Conservation (phyloP, 2,797 vertebrate species). For the Sternotherus odoratus region DNA sequence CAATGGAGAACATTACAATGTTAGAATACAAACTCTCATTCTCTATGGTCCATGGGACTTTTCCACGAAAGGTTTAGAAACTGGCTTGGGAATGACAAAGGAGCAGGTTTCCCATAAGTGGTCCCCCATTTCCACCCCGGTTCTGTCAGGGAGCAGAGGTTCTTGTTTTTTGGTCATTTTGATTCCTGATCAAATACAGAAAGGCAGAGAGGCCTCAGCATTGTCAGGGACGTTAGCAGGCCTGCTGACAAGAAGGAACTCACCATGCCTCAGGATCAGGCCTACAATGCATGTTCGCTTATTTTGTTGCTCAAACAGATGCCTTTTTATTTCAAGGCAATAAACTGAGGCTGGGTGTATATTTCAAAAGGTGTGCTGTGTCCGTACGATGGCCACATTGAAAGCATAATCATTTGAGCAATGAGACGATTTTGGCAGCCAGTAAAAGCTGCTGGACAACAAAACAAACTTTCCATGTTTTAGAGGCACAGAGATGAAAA, state of each 20-base stretch:
- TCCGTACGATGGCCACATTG: not conserved
- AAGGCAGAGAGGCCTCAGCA: not conserved
- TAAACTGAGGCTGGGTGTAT: rapidly evolving
- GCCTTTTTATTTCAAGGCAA: not conserved
- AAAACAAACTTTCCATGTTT: not conserved
- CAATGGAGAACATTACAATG: not conserved
- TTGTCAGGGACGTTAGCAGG: not conserved
- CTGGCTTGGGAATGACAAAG: not conserved
- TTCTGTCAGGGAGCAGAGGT: not conserved
- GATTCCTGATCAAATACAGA: not conserved
- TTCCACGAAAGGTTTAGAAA: not conserved
- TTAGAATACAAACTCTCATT: not conserved
- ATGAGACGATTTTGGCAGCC: not conserved
- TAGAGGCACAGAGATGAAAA: conserved; percentile 9
- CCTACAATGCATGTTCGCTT: not conserved
- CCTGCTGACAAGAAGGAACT: not conserved
- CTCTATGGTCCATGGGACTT: not conserved
- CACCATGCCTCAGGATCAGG: not conserved
- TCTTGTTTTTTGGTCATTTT: not conserved
- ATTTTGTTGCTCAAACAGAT: not conserved
- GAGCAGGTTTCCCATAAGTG: not conserved
- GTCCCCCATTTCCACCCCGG: not conserved
- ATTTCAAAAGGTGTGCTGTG: not conserved
- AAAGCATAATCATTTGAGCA: not conserved
- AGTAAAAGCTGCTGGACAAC: not conserved